Evolutionary conservation across 2,113 vertebrate species (phyloP), one percentile per base, ranked within the genome.

Genomic region (Gasterosteus aculeatus): DNA sequence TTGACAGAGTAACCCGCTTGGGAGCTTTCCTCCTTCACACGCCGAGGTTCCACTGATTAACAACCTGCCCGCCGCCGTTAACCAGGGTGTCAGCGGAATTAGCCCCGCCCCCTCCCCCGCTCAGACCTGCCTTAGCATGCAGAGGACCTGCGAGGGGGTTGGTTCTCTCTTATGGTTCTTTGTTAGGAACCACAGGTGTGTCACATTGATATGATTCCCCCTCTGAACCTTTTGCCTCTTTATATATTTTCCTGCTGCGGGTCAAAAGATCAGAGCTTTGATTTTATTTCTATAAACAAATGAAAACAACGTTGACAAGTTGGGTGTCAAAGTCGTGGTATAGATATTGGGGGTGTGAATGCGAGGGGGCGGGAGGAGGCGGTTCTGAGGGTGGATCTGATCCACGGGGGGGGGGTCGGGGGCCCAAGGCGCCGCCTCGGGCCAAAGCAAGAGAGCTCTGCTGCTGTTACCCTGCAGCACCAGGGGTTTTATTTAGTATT

Each of bases 41-140:
- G 57, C 54, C 53, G 22, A 59, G 49, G 74, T 91, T 91, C 75
- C 72, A 76, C 82, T 90, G 89, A 92, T 94, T 93, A 93, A 90
- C 93, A 92, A 82, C 88, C 91, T 90, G 92, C 90, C 88, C 80
- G 66, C 88, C 80, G 66, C 86, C 81, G 71, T 89, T 88, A 91
- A 72, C 88, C 74, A 89, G 84, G 77, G 82, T 92, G 91, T 93
- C 92, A 91, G 88, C 88, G 89, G 67, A 94, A 93, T 93, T 92
- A 93, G 90, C 89, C 90, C 90, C 89, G 22, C 89, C 90, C 90
- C 80, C 72, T 91, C 88, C 84, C 73, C 89, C 88, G 70, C 87
- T 81, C 81, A 86, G 83, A 31, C 41, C 8, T 29, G 61, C 62
- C 11, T 93, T 92, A 89, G 90, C 87, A 91, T 89, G 86, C 86